phyloP scores from a whole-genome alignment of 2,888 invertebrate species.

The Tanaodytes sp. region DNA sequence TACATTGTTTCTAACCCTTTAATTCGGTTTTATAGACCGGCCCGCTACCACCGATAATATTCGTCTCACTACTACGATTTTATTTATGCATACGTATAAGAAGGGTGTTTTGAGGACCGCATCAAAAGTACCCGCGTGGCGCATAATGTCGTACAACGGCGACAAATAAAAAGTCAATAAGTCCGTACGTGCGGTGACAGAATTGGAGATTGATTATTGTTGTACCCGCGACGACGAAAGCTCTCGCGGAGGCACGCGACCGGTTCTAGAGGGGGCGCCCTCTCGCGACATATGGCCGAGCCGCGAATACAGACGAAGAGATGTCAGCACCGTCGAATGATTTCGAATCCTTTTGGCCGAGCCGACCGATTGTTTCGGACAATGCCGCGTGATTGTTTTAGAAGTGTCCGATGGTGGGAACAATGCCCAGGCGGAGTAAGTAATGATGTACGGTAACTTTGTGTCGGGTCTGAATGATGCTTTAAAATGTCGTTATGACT shows the following conservation, averaged over 20 bases:
- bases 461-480: not conserved
- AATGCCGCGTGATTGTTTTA: constrained; percentile 37
- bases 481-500: constrained; percentile 10
- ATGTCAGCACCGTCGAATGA: constrained; percentile 27
- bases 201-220: constrained; percentile 71
- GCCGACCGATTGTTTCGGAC: not conserved
- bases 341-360: constrained; percentile 8
- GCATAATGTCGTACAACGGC: constrained; percentile 22
- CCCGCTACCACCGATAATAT: constrained; percentile 7
- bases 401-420: constrained; percentile 31
- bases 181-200: constrained; percentile 65
- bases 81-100: no score
- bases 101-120: no score
- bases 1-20: constrained; percentile 40
- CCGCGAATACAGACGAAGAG: constrained; percentile 28
- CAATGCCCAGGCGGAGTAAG: constrained; percentile 8
- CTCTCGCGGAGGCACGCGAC: constrained; percentile 70
- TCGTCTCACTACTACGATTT: no score
- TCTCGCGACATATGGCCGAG: constrained; percentile 64
- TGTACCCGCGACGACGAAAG: constrained; percentile 68
- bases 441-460: not conserved
- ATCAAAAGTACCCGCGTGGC: constrained; percentile 49
- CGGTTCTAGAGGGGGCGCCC: no score
- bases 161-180: constrained; percentile 69
- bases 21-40: no score